Evolutionary conservation across 1,140 invertebrate species (phyloP).

Genomic region (Lepidurus couesii): DNA sequence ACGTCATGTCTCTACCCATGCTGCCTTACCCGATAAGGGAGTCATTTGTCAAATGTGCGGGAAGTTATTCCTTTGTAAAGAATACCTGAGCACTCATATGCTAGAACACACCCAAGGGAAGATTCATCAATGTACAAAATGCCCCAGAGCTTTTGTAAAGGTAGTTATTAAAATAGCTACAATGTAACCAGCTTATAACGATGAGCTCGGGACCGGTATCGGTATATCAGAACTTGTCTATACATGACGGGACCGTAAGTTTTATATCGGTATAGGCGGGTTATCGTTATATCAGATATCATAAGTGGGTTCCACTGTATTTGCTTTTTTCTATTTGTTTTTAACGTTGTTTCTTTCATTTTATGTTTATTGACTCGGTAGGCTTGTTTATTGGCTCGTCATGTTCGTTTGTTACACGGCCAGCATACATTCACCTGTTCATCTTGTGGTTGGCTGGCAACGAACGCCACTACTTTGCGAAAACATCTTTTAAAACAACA

Average conservation of each 20-base stretch:
- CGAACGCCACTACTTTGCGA: background rate
- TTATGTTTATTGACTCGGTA: background rate
- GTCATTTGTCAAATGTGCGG: slow-evolving; percentile 42
- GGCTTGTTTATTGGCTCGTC: background rate
- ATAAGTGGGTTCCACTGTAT: too few species aligned
- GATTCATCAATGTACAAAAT: slow-evolving; percentile 40
- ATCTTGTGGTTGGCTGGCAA: background rate
- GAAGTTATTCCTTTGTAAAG: slow-evolving; percentile 46
- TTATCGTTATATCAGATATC: too few species aligned
- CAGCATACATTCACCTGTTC: background rate
- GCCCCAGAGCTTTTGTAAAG: slow-evolving; percentile 48
- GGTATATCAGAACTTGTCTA: too few species aligned
- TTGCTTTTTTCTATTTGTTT: background rate
- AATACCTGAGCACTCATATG: slow-evolving; percentile 46
- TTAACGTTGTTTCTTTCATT: background rate
- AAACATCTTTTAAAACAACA: slow-evolving; percentile 2
- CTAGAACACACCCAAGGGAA: slow-evolving; percentile 42
- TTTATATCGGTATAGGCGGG: too few species aligned
- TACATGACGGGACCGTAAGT: too few species aligned
- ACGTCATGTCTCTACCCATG: slow-evolving; percentile 46
- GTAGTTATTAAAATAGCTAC: slow-evolving; percentile 10
- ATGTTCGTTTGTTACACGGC: slow-evolving; percentile 2
- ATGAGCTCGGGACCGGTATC: too few species aligned
- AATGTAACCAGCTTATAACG: too few species aligned
- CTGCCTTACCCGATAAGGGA: slow-evolving; percentile 41